Evolutionary conservation across 2,888 invertebrate genomes (phyloP), one percentile per base, ranked within the genome.

Genomic region (Orchestes rusci): DNA sequence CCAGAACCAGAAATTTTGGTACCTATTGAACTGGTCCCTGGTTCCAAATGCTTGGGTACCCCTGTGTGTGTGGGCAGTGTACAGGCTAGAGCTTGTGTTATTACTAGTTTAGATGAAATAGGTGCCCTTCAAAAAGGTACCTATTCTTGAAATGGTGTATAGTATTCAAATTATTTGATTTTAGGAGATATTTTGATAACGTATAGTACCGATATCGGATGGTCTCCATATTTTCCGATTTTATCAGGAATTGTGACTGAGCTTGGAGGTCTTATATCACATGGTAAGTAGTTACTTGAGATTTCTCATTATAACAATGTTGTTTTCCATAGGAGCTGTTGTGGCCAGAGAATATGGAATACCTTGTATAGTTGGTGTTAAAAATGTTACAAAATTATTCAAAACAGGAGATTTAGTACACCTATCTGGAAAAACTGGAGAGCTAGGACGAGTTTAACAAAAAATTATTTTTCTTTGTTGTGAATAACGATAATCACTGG

Each of bases 201-300:
- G 0, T 74, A 74, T 54, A 76, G 78, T 30, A 88, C 88, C 0
- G 89, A 90, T 61, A 82, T 89, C 52, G 87, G 84, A 1, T 90
- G 89, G 89, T 81, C 83, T 2, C 87, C 88, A 0, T 88, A 87
- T 68, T 90, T 89, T 65, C 85, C 87, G 1, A 73, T 88, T 35
- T 64, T 90, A 13, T 70, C 77, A 0, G 90, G 88, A 5, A 75
- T 89, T 35, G 82, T 86, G 5, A 89, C 88, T 0, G 89, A 90
- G 65, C 71, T 87, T 0, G 89, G 89, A 1, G 89, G 89, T 18
- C 73, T 89, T 2, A 79, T 88, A 54, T 88, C 88, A 23, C 88
- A 89, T 59, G 89, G 85, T 84, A 66, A 52, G 30, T 10, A 30
- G 12, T 10, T 30, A 13, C 12, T 30, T 10, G 12, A 10, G 12